Conservation (phyloP, 2,888 invertebrate species). For the Meghimatium bilineatum region DNA sequence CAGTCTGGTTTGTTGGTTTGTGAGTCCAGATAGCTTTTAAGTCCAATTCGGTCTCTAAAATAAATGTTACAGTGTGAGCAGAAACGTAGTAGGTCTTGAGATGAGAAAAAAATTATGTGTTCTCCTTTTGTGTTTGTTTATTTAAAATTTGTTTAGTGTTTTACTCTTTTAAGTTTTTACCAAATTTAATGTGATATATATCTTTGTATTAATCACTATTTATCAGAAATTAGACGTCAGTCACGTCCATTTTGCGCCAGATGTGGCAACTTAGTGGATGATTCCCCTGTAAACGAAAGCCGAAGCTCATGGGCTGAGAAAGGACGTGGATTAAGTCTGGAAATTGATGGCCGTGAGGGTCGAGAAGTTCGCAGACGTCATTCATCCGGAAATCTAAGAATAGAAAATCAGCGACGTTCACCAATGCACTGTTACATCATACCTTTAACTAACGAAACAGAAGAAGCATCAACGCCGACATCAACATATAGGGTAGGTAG, state of each 20-base stretch:
- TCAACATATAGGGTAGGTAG: conserved; percentile 18
- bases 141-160: too few relatives aligned
- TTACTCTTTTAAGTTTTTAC: too few relatives aligned
- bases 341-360: conserved; percentile 35
- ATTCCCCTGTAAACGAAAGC: neutral
- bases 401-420: neutral
- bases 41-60: too few relatives aligned
- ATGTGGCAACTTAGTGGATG: conserved; percentile 19
- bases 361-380: conserved; percentile 22
- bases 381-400: neutral
- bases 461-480: neutral
- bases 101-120: too few relatives aligned
- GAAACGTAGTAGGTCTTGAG: too few relatives aligned
- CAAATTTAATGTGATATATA: too few relatives aligned
- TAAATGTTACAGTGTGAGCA: too few relatives aligned
- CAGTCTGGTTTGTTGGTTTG: too few relatives aligned
- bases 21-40: too few relatives aligned
- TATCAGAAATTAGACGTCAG: neutral
- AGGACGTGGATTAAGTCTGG: conserved; percentile 28
- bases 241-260: conserved; percentile 23
- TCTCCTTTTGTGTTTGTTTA: too few relatives aligned
- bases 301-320: neutral
- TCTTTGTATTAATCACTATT: neutral
- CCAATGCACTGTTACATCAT: conserved; percentile 37
- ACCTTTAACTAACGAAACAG: neutral